Evolutionary conservation across 2,888 invertebrate species (phyloP).

Genomic region (Sabatieria punctata): DNA sequence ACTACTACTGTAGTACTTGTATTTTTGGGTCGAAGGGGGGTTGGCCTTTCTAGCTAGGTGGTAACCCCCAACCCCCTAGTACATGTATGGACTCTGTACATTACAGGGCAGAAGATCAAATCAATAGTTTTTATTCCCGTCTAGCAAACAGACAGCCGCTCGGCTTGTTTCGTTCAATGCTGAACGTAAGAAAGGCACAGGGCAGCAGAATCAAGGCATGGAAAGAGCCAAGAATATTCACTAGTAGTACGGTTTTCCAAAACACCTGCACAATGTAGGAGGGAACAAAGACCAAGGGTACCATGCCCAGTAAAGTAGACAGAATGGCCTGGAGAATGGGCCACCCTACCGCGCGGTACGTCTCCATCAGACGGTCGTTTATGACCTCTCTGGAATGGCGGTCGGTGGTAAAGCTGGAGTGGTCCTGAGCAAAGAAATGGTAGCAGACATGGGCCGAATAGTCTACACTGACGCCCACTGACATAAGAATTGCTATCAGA

Average conservation of each 20-base stretch:
- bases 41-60: no score
- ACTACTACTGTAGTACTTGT: no score
- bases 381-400: no score
- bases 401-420: no score
- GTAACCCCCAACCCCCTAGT: no score
- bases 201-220: neutral
- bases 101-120: no score
- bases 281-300: neutral
- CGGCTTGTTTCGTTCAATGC: no score
- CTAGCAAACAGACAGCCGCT: no score
- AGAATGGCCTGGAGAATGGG: neutral
- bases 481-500: neutral
- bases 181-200: neutral
- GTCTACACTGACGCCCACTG: conserved; percentile 1
- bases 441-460: neutral
- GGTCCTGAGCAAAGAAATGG: neutral
- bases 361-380: neutral
- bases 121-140: no score
- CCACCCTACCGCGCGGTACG: neutral
- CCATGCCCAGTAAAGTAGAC: neutral
- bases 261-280: neutral
- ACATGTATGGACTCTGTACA: no score
- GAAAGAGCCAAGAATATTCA: neutral
- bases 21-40: no score
- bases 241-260: neutral